Conservation (phyloP, 1,140 invertebrate genomes). For the Ditylenchus dipsaci region DNA sequence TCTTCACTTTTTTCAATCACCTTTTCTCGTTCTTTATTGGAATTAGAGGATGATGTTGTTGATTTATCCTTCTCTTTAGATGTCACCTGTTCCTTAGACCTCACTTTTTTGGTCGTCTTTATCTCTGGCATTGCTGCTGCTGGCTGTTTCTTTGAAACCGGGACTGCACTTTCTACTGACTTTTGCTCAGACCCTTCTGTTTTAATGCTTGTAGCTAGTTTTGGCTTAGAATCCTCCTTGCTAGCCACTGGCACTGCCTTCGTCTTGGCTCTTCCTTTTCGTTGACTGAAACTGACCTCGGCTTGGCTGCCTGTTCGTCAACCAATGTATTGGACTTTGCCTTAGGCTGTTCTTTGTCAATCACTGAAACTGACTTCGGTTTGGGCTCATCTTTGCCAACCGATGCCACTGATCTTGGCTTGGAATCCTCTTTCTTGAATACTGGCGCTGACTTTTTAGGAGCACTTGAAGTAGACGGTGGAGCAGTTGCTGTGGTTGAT, state of each 20-base stretch:
- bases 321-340: not conserved
- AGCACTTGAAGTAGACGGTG: not conserved
- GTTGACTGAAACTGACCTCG: not conserved
- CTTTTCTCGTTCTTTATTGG: too few relatives aligned
- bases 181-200: too few relatives aligned
- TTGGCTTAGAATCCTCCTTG: not conserved
- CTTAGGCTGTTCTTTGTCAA: not conserved
- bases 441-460: not conserved
- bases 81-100: not conserved
- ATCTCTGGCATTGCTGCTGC: too few relatives aligned
- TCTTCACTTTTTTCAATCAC: too few relatives aligned
- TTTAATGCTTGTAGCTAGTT: too few relatives aligned
- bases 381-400: not conserved
- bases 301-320: not conserved
- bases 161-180: too few relatives aligned
- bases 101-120: not conserved
- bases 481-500: not conserved
- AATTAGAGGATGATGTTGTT: not conserved
- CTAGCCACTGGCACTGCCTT: not conserved
- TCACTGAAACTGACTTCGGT: not conserved
- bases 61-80: not conserved
- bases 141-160: too few relatives aligned
- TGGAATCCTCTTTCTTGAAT: too few relatives aligned
- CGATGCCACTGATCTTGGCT: too few relatives aligned
- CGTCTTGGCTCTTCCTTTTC: not conserved